Conservation (phyloP, 2,797 vertebrate genomes). For the Chaetophractus vellerosus region DNA sequence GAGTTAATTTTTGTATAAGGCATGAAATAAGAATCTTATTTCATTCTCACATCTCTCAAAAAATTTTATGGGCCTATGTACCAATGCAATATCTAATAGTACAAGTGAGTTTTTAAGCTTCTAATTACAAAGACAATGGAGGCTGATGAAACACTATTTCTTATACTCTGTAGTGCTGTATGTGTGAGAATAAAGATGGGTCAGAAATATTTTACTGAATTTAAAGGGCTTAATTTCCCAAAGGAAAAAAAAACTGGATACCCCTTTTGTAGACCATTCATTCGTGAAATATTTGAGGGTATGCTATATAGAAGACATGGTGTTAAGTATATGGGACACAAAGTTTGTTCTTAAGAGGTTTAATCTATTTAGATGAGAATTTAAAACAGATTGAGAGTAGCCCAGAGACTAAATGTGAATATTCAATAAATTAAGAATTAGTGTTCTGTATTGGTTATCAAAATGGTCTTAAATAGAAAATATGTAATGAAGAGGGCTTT, state of each 20-base stretch:
- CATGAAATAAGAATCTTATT: too few relatives aligned
- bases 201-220: neutral
- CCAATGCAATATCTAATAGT: neutral
- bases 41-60: neutral
- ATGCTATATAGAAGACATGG: neutral
- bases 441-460: neutral
- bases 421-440: neutral
- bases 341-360: neutral
- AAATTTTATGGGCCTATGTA: neutral
- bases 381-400: neutral
- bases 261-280: neutral
- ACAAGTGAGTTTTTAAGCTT: neutral
- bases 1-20: too few relatives aligned
- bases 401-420: neutral
- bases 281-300: neutral
- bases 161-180: neutral
- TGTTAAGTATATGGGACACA: neutral
- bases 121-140: neutral
- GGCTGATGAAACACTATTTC: neutral
- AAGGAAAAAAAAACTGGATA: neutral
- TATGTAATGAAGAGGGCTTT: neutral
- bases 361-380: neutral
- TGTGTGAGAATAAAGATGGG: neutral
- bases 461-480: slow-evolving; percentile 31
- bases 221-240: neutral